Evolutionary conservation across 2,797 vertebrate genomes (phyloP).

Genomic region (Gila robusta): DNA sequence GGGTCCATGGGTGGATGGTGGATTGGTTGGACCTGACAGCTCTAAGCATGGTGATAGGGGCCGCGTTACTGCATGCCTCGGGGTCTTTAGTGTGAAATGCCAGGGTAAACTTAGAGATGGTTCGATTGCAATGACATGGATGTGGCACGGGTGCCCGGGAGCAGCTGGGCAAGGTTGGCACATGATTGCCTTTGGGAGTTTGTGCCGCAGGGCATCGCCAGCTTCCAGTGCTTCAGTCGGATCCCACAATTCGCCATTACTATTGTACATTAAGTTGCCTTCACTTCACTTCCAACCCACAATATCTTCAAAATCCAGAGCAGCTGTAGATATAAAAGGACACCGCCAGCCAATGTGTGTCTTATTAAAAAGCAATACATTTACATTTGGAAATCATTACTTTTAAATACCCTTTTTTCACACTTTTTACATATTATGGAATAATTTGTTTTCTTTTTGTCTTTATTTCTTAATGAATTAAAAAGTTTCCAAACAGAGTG

Average conservation of each 20-base stretch:
- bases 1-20: conserved; percentile 50
- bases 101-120: conserved; percentile 62
- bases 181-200: conserved; percentile 67
- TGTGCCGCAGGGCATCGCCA: conserved; percentile 75
- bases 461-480: neutral
- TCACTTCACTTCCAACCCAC: neutral
- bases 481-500: neutral
- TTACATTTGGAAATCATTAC: neutral
- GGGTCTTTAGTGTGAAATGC: conserved; percentile 61
- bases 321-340: conserved; percentile 15
- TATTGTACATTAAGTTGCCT: conserved; percentile 21
- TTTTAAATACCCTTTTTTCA: neutral
- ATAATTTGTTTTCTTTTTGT: neutral
- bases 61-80: conserved; percentile 50
- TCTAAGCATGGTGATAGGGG: conserved; percentile 33
- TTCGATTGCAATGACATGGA: conserved; percentile 45
- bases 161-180: conserved; percentile 82
- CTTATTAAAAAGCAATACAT: neutral
- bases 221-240: conserved; percentile 66
- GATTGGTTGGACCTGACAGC: conserved; percentile 48
- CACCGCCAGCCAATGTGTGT: neutral
- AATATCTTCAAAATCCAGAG: conserved; percentile 19
- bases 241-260: conserved; percentile 35
- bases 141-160: conserved; percentile 67
- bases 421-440: neutral